Percentiles rank a stretch among this genome's conserved stretches.
phyloP scores from a whole-genome alignment of 53 echinoderm and acorn worm genomes.

The Apostichopus leukothele region DNA sequence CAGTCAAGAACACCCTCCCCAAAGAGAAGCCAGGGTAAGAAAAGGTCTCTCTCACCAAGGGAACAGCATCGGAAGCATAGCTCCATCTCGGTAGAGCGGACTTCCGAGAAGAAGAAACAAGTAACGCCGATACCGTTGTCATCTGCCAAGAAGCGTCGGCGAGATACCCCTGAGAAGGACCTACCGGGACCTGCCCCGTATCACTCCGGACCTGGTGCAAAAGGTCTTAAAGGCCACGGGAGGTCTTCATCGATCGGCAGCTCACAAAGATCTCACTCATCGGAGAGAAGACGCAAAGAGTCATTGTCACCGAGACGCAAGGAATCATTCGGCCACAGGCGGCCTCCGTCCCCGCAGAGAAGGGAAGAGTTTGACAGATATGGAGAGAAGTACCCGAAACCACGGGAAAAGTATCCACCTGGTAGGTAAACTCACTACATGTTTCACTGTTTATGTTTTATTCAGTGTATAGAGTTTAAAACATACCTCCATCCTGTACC shows the following conservation, averaged over 20 bases:
- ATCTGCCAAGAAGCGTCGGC: constrained; percentile 24
- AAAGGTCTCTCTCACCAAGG: constrained; percentile 20
- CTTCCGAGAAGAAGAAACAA: constrained; percentile 33
- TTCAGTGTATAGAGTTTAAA: no score
- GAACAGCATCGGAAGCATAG: constrained; percentile 37
- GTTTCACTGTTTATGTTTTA: no score
- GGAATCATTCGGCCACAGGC: constrained; percentile 21
- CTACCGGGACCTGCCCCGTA: not conserved
- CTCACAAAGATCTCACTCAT: constrained; percentile 57
- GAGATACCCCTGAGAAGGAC: constrained; percentile 28
- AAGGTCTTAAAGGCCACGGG: constrained; percentile 4
- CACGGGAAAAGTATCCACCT: constrained; percentile 10
- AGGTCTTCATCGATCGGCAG: constrained; percentile 52
- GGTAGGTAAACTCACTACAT: not conserved
- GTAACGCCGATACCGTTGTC: constrained; percentile 10
- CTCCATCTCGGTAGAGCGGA: constrained; percentile 27
- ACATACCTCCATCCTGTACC: no score
- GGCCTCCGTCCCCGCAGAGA: constrained; percentile 41
- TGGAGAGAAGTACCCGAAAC: not conserved
- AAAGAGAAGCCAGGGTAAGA: constrained; percentile 22
- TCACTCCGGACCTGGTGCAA: not conserved
- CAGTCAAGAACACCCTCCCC: constrained; percentile 19
- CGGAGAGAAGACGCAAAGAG: constrained; percentile 48
- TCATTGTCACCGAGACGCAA: constrained; percentile 50
- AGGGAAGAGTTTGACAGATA: constrained; percentile 26